Evolutionary conservation across 2,888 invertebrate genomes (phyloP).

Genomic region (Stomorhina lunata): DNA sequence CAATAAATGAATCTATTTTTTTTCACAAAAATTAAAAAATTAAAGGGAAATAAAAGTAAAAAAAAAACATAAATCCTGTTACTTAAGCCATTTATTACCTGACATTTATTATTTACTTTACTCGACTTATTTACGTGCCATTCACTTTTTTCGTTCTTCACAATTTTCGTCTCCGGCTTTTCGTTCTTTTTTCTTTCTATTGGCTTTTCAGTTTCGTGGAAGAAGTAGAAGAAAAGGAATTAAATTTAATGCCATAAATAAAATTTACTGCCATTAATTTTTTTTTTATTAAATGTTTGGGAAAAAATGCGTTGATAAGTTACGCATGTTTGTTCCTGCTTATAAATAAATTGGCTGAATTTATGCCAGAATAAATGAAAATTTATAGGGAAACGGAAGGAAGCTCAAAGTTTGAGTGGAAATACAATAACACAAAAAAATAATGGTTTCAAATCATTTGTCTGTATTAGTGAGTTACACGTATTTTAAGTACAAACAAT

Average conservation of each 20-base stretch:
- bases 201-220: too few relatives aligned
- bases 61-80: constrained; percentile 33
- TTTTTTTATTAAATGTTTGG: constrained; percentile 25
- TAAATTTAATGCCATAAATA: constrained; percentile 3
- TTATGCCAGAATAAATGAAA: neutral
- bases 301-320: constrained; percentile 21
- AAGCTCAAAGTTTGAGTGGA: neutral
- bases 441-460: neutral
- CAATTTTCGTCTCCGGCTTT: neutral
- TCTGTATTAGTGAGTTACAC: neutral
- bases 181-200: constrained; percentile 7
- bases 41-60: constrained; percentile 11
- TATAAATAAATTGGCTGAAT: neutral
- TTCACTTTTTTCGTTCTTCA: neutral
- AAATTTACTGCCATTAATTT: constrained; percentile 20
- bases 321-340: neutral
- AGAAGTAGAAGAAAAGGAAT: too few relatives aligned
- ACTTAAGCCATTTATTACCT: constrained; percentile 40
- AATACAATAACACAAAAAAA: too few relatives aligned
- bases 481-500: neutral
- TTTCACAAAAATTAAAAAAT: neutral
- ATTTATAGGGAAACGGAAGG: neutral
- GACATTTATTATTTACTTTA: constrained; percentile 35
- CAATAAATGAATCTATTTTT: neutral
- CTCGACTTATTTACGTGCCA: constrained; percentile 12